phyloP scores from a whole-genome alignment of 2,888 invertebrate genomes.

The Orthosia gothica region DNA sequence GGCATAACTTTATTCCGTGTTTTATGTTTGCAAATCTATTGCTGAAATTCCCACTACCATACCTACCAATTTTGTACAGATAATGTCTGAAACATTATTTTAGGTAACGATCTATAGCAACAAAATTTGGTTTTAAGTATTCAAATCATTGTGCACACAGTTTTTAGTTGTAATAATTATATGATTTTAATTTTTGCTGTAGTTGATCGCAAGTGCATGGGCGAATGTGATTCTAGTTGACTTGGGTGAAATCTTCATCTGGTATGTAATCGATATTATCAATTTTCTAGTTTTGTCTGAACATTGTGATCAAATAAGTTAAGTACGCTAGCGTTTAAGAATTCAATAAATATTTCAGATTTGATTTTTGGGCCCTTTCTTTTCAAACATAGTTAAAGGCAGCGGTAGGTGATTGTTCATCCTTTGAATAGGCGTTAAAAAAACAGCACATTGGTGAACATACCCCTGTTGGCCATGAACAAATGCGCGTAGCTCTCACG shows the following conservation, averaged over 20 bases:
- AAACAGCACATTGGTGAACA: not conserved
- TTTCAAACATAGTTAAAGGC: conserved; percentile 6
- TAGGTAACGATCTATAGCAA: not conserved
- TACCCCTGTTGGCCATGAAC: not conserved
- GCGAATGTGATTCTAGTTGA: conserved; percentile 57
- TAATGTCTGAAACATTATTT: not conserved
- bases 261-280: conserved; percentile 59
- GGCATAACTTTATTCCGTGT: conserved; percentile 1
- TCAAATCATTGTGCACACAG: conserved; percentile 1
- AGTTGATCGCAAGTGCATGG: conserved; percentile 54
- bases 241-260: conserved; percentile 54
- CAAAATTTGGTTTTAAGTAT: conserved; percentile 9
- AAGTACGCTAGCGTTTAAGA: conserved; percentile 67
- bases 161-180: conserved; percentile 48
- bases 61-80: not conserved
- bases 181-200: conserved; percentile 41
- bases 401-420: conserved; percentile 1
- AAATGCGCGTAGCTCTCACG: not conserved
- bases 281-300: conserved; percentile 64
- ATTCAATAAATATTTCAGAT: conserved; percentile 72
- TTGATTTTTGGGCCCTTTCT: conserved; percentile 42
- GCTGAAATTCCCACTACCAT: not conserved
- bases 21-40: not conserved
- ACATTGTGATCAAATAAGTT: conserved; percentile 75
- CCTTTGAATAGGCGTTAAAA: not conserved